These are phyloP conservation scores for Rhynchotus rufescens DNA, from an alignment of 2,797 vertebrate genomes.

Conservation along the genomic window DNA sequence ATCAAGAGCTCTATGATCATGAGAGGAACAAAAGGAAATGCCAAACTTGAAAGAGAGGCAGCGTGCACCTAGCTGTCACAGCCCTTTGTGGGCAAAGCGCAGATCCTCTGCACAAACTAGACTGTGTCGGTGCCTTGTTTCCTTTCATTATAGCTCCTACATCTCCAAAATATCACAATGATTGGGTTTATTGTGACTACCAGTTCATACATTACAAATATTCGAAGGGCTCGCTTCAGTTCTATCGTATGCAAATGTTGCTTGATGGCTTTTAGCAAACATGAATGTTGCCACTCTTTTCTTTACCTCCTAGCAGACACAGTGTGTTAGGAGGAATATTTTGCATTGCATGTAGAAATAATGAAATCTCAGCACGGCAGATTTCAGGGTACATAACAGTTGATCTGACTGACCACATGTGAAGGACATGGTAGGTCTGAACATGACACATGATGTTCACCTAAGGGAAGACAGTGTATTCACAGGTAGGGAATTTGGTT, in stretches of 20 bases:
- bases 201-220: background rate
- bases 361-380: background rate
- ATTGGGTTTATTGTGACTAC: background rate
- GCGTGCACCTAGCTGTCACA: background rate
- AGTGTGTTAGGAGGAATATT: background rate
- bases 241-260: background rate
- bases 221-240: background rate
- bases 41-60: background rate
- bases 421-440: background rate
- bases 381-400: background rate
- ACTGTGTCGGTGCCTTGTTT: background rate
- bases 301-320: background rate
- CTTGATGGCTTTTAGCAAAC: background rate
- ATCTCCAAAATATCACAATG: background rate
- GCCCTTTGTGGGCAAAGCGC: background rate
- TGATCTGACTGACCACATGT: background rate
- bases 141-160: background rate
- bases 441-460: background rate
- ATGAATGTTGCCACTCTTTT: background rate
- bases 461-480: background rate
- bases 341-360: background rate
- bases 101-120: background rate
- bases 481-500: background rate
- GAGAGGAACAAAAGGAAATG: constrained; percentile 37
- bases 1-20: background rate